phyloP scores from a whole-genome alignment of 2,797 vertebrate genomes.

The Holocentrus rufus region DNA sequence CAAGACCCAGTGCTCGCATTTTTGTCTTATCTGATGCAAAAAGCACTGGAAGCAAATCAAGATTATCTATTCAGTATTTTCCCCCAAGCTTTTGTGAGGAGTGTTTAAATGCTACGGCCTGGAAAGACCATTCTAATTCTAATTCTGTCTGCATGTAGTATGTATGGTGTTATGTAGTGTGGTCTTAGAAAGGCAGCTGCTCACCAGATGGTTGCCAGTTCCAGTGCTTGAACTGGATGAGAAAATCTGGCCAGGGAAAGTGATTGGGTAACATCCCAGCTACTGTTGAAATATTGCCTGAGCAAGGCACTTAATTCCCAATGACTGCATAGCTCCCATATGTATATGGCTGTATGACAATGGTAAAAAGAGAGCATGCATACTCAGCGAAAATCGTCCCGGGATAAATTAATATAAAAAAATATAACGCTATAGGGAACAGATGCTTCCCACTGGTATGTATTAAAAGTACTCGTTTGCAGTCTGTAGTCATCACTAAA shows the following conservation, averaged over 20 bases:
- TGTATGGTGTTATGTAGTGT: too few relatives aligned
- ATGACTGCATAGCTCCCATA: not conserved
- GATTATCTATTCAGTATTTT: not conserved
- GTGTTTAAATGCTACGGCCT: not conserved
- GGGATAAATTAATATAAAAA: slow-evolving; percentile 22
- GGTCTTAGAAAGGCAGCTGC: not conserved
- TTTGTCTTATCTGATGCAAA: slow-evolving; percentile 3
- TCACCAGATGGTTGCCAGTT: not conserved
- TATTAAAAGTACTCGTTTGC: not conserved
- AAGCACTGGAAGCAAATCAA: not conserved
- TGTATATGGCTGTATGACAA: slow-evolving; percentile 8
- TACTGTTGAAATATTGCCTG: not conserved
- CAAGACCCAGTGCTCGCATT: not conserved
- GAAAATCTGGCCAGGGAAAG: not conserved
- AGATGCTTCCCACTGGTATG: not conserved
- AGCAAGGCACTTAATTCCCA: not conserved
- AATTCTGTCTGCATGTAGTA: not conserved
- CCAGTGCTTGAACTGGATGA: not conserved
- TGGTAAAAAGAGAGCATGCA: slow-evolving; percentile 12
- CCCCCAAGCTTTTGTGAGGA: not conserved
- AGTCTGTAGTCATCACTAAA: not conserved
- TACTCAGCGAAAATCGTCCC: slow-evolving; percentile 36
- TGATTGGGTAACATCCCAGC: not conserved
- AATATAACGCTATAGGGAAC: slow-evolving; percentile 8
- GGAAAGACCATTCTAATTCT: not conserved